Conservation (phyloP, 2,113 vertebrate genomes). For the Trogon melanurus region DNA sequence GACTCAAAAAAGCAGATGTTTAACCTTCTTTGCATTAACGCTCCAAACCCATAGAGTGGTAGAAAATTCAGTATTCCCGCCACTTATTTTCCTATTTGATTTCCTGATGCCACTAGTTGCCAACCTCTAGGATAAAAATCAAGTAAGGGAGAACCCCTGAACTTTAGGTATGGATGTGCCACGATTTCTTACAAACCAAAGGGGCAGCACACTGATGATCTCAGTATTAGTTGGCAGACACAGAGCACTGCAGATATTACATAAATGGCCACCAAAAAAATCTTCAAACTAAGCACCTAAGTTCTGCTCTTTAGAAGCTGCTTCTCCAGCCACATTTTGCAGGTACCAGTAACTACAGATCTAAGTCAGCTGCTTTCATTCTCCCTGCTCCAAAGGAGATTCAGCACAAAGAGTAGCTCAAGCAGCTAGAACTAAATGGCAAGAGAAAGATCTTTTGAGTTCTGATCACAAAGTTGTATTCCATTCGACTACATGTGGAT, state of each 20-base stretch:
- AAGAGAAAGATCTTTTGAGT: not conserved
- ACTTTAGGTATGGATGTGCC: not conserved
- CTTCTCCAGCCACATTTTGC: not conserved
- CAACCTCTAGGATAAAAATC: not conserved
- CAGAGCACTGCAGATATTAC: not conserved
- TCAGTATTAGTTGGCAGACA: not conserved
- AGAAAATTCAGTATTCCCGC: not conserved
- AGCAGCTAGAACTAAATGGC: not conserved
- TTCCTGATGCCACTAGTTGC: not conserved
- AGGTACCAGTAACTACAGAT: not conserved
- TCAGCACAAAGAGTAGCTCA: not conserved
- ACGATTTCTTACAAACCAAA: not conserved
- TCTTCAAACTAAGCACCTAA: not conserved
- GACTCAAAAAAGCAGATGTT: conserved; percentile 18
- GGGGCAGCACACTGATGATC: not conserved
- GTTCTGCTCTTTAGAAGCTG: not conserved
- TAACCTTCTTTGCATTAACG: not conserved
- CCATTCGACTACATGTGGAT: not conserved
- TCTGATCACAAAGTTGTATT: not conserved
- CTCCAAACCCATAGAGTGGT: not conserved
- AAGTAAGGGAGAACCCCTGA: not conserved
- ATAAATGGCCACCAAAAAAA: not conserved
- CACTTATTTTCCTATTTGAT: not conserved
- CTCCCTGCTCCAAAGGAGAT: not conserved
- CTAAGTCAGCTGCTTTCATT: not conserved